phyloP scores from a whole-genome alignment of 2,888 invertebrate genomes.

The Eilema sororculum region DNA sequence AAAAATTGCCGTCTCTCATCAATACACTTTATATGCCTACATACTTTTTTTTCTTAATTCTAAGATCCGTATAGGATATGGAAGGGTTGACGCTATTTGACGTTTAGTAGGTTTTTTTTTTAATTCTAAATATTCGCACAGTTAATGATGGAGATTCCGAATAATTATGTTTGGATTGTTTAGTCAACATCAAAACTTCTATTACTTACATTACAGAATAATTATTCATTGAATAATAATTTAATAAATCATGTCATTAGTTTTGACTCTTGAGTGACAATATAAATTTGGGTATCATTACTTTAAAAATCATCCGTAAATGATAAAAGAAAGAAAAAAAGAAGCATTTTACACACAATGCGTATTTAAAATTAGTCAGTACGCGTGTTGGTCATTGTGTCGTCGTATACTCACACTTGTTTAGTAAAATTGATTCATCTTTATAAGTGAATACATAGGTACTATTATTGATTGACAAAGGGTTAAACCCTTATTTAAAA shows the following conservation, averaged over 20 bases:
- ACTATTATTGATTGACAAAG: neutral
- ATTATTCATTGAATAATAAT: neutral
- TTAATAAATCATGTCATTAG: neutral
- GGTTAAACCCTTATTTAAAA: neutral
- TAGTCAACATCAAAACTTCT: no score
- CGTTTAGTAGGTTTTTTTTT: neutral
- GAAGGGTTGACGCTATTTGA: neutral
- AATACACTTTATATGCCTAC: neutral
- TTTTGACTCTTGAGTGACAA: no score
- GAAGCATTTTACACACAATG: no score
- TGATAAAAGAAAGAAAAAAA: no score
- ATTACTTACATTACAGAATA: no score
- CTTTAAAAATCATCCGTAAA: neutral
- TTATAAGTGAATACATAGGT: neutral
- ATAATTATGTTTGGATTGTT: neutral
- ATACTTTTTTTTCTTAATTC: neutral
- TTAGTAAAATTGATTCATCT: neutral
- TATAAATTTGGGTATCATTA: no score
- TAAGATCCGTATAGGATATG: neutral
- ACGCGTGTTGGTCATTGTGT: no score
- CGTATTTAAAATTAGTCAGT: no score
- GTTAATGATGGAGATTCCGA: neutral
- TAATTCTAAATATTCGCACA: neutral
- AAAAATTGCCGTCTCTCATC: neutral
- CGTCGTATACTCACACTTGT: no score